Base-by-base conservation (phyloP, 2,113 vertebrate genomes). In the Peucedramus taeniatus region DNA sequence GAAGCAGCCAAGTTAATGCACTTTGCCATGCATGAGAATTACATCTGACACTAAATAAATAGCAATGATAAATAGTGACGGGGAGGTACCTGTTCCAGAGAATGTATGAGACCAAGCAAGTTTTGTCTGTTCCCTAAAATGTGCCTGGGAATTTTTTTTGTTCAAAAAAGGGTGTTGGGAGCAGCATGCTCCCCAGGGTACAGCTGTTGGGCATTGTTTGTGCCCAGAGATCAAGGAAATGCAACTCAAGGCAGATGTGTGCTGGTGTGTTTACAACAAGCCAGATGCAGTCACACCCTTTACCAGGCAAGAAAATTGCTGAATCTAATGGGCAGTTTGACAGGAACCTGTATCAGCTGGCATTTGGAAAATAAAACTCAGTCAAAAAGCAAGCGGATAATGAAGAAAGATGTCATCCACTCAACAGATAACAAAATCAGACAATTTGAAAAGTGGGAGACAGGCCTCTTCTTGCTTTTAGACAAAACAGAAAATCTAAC, bases 1-100 rank as follows among this genome's bases (percentile, higher is more conserved):
- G 63, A 45, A 83, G 40, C 71, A 69, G 66, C 20, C 63, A 64
- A 64, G 49, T 71, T 96, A 88, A 80, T 59, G 15, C 8, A 33
- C 21, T 65, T 57, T 65, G 26, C 78, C 70, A 31, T 31, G 28
- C 69, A 89, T 60, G 19, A 14, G 26, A 76, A 93, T 90, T 71
- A n/a, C 4, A 82, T 12, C 57, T 79, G 87, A 94, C 84, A 79
- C 84, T 60, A 71, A 79, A 71, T 60, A 89, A 96, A 95, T 51
- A 89, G 54, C 63, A 51, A 3, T n/a, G 49, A 79, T 49, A n/a
- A 94, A 68, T 1, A 49, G 61, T 27, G 70, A 93, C 0, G 1
- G 59, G 70, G 37, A 85, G 28, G 23, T 87, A 59, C 65, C 92
- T 69, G 49, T 30, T 95, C 61, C 63, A 57, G 53, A 72, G 51